A percentile compares a stretch with the other conserved stretches of the same genome.
Evolutionary conservation across 2,888 invertebrate genomes (phyloP).

Genomic region (Agrochola litura): DNA sequence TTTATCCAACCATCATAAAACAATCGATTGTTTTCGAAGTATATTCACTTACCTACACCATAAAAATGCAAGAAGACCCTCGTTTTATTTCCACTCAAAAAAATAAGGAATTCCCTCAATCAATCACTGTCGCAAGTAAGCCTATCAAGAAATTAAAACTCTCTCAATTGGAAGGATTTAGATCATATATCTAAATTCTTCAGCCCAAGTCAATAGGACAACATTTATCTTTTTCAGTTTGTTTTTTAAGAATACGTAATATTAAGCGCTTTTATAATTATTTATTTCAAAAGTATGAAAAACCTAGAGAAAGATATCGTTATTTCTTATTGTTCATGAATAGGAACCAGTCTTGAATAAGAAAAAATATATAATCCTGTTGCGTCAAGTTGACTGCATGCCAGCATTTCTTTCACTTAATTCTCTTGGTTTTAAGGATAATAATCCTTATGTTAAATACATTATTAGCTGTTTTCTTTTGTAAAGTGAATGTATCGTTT

Average conservation of each 20-base stretch:
- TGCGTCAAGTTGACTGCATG: constrained; percentile 24
- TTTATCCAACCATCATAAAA: not conserved
- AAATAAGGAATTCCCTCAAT: constrained; percentile 59
- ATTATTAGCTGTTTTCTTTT: constrained; percentile 5
- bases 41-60: constrained; percentile 23
- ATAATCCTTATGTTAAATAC: constrained; percentile 18
- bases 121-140: constrained; percentile 67
- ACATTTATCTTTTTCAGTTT: constrained; percentile 38
- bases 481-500: not conserved
- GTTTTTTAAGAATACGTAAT: constrained; percentile 24
- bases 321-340: not conserved
- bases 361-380: constrained; percentile 24
- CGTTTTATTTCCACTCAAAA: constrained; percentile 45
- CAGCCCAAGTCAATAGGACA: constrained; percentile 44
- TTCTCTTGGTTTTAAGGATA: not conserved
- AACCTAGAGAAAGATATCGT: not conserved
- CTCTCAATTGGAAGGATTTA: constrained; percentile 64
- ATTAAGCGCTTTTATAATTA: constrained; percentile 2
- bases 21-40: not conserved
- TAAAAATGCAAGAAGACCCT: constrained; percentile 22
- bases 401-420: constrained; percentile 34
- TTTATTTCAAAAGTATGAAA: not conserved
- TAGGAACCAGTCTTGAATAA: not conserved
- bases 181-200: constrained; percentile 62
- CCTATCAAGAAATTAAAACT: constrained; percentile 69